phyloP scores from a whole-genome alignment of 2,113 vertebrate genomes.

The Pseudorectes ferrugineus region DNA sequence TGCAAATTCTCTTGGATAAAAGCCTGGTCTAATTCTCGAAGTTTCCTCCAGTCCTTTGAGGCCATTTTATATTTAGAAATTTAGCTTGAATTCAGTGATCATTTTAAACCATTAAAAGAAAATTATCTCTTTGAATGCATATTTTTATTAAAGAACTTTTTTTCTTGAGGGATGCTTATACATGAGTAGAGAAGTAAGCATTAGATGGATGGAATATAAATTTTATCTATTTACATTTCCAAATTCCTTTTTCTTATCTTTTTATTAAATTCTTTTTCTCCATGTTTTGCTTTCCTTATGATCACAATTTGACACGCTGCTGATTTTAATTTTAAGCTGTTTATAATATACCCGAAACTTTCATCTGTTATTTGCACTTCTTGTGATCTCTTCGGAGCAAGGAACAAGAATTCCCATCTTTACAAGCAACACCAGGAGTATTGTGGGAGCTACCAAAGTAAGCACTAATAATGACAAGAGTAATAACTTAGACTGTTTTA shows the following conservation, averaged over 20 bases:
- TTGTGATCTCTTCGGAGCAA: neutral
- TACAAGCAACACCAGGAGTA: neutral
- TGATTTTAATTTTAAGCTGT: neutral
- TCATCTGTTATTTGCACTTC: neutral
- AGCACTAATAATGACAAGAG: neutral
- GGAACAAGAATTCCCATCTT: neutral
- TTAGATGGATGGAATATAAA: neutral
- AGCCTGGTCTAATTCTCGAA: neutral
- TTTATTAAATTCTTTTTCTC: neutral
- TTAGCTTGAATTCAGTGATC: neutral
- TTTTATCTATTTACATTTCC: neutral
- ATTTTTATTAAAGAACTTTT: neutral
- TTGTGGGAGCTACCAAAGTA: neutral
- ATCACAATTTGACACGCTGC: neutral
- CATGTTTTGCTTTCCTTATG: neutral
- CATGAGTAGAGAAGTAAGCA: neutral
- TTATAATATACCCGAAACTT: neutral
- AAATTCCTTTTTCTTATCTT: neutral
- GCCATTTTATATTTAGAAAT: neutral
- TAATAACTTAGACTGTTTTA: neutral
- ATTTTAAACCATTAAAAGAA: neutral
- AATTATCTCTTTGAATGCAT: neutral
- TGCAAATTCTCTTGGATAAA: neutral
- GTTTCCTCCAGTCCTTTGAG: neutral
- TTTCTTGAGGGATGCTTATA: neutral